phyloP scores from a whole-genome alignment of 2,113 vertebrate genomes.

The Oncorhynchus gorbuscha region DNA sequence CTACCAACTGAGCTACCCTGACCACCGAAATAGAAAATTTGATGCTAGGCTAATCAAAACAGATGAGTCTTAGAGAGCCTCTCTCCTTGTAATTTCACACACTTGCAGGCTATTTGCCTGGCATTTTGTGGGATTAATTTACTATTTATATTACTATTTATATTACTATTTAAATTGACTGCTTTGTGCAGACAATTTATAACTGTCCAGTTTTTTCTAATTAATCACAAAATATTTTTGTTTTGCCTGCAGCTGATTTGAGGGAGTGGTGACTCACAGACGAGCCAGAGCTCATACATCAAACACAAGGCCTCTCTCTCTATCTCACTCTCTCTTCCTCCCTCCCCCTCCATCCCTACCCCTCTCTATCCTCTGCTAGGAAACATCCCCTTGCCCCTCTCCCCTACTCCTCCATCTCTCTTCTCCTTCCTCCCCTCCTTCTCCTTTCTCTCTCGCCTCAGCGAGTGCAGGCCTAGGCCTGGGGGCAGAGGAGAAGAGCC shows the following conservation, averaged over 20 bases:
- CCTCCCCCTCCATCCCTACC: too few species aligned
- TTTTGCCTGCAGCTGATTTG: slow-evolving; percentile 84
- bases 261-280: slow-evolving; percentile 78
- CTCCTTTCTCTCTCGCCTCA: slow-evolving; percentile 10
- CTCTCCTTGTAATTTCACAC: slow-evolving; percentile 60
- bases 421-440: slow-evolving; percentile 38
- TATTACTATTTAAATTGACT: slow-evolving; percentile 57
- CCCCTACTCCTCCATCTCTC: background rate
- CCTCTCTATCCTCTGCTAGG: background rate
- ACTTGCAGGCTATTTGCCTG: slow-evolving; percentile 47
- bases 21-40: too few species aligned
- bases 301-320: slow-evolving; percentile 70
- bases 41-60: slow-evolving; percentile 53
- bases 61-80: slow-evolving; percentile 58
- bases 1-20: too few species aligned
- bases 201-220: slow-evolving; percentile 90
- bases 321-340: background rate
- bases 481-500: slow-evolving; percentile 70
- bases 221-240: slow-evolving; percentile 93
- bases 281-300: slow-evolving; percentile 78
- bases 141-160: slow-evolving; percentile 76
- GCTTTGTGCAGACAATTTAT: slow-evolving; percentile 82
- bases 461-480: slow-evolving; percentile 77
- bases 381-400: too few species aligned
- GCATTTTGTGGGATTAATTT: slow-evolving; percentile 76